phyloP scores from a whole-genome alignment of 2,113 vertebrate genomes.

The Tetrao urogallus region DNA sequence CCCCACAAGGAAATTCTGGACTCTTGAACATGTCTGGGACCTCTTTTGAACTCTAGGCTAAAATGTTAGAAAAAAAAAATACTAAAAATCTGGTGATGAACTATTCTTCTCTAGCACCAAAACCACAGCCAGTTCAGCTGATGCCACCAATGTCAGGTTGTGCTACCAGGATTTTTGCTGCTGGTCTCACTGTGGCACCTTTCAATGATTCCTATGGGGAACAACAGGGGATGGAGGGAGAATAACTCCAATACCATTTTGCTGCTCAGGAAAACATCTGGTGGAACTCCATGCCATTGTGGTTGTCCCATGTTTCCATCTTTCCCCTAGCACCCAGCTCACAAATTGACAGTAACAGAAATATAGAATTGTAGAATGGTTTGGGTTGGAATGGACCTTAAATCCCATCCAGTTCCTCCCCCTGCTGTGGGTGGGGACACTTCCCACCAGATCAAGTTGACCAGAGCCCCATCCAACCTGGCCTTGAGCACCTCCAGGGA shows the following conservation, averaged over 20 bases:
- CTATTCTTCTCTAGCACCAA: not conserved
- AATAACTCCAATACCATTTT: not conserved
- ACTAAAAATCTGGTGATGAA: not conserved
- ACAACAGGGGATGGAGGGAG: not conserved
- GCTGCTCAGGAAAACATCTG: not conserved
- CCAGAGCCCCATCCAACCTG: not conserved
- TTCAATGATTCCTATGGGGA: not conserved
- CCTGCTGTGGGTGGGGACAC: not conserved
- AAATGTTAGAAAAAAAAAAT: not conserved
- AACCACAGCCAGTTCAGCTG: not conserved
- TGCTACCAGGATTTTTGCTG: not conserved
- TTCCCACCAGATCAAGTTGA: not conserved
- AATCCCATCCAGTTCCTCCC: not conserved
- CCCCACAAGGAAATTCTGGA: not conserved
- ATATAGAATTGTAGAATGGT: not conserved
- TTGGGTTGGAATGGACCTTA: not conserved
- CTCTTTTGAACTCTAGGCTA: not conserved
- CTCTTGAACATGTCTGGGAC: not conserved
- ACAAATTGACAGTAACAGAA: not conserved
- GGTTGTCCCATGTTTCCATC: not conserved
- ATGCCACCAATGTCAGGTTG: fast-evolving
- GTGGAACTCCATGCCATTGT: not conserved
- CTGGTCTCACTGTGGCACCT: fast-evolving
- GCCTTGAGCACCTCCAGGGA: not conserved
- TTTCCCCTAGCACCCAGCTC: not conserved